Percentiles rank a stretch among this genome's conserved stretches.
Conservation (phyloP, 2,113 vertebrate genomes). For the Oncorhynchus keta region DNA sequence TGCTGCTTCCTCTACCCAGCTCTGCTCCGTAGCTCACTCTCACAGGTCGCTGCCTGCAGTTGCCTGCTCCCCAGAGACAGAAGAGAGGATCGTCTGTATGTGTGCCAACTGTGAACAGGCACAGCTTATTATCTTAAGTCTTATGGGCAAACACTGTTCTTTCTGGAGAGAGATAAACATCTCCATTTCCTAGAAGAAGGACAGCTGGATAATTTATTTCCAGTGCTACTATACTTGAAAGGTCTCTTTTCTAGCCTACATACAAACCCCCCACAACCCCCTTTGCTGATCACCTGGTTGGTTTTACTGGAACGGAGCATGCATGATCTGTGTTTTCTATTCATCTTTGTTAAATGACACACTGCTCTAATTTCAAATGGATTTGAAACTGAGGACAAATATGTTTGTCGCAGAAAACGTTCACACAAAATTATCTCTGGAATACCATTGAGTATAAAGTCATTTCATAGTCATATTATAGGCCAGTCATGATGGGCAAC, state of each 20-base stretch:
- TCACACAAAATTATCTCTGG: too few relatives aligned
- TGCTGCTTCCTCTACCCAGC: background rate
- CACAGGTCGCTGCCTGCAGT: background rate
- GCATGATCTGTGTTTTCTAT: background rate
- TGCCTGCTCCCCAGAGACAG: too few relatives aligned
- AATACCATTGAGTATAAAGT: too few relatives aligned
- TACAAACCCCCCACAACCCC: background rate
- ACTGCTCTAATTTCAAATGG: too few relatives aligned
- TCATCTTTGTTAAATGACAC: too few relatives aligned
- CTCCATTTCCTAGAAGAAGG: slow-evolving; percentile 69
- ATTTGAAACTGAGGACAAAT: too few relatives aligned
- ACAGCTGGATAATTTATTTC: slow-evolving; percentile 75
- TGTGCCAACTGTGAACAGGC: background rate
- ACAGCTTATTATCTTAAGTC: slow-evolving; percentile 65
- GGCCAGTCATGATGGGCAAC: too few relatives aligned
- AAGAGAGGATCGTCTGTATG: background rate
- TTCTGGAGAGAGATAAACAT: slow-evolving; percentile 73
- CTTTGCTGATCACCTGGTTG: background rate
- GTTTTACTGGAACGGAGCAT: background rate
- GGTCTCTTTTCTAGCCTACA: slow-evolving; percentile 53
- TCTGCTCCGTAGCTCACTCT: background rate
- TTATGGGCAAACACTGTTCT: slow-evolving; percentile 73
- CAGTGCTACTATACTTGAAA: slow-evolving; percentile 65
- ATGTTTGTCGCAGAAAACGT: too few relatives aligned
- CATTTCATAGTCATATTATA: too few relatives aligned